These are phyloP conservation scores for Eupleurogrammus muticus DNA, from an alignment of 2,797 vertebrate species.

Conservation along the genomic window DNA sequence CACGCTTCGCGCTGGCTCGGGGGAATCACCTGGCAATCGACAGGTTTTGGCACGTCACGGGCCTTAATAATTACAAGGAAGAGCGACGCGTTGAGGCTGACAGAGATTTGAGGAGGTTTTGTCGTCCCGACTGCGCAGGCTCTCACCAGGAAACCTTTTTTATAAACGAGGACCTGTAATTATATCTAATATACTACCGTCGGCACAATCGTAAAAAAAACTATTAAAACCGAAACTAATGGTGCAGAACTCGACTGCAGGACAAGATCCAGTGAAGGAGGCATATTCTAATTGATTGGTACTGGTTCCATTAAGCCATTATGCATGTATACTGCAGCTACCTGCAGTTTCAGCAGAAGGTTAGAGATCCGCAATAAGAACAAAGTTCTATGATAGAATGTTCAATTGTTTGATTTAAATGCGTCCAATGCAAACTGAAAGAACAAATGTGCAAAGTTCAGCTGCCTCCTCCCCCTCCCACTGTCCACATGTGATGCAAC, in stretches of 20 bases:
- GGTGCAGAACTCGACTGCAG: neutral
- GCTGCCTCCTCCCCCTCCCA: no score
- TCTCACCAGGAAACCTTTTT: neutral
- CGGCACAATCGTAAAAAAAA: neutral
- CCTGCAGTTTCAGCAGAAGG: neutral
- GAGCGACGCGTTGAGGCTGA: neutral
- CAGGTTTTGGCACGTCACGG: constrained; percentile 20
- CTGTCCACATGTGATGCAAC: no score
- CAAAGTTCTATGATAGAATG: no score
- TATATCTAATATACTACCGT: no score
- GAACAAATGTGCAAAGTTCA: no score
- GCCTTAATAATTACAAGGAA: constrained; percentile 13
- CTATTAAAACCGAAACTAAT: neutral
- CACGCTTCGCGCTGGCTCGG: no score
- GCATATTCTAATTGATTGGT: neutral
- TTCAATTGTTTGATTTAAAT: no score
- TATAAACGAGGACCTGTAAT: neutral
- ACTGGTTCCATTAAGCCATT: neutral
- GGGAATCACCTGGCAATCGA: constrained; percentile 27
- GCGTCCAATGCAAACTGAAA: no score
- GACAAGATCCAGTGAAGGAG: neutral
- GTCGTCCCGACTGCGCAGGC: neutral
- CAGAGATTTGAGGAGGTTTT: neutral
- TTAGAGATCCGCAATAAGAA: no score
- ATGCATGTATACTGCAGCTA: no score